Evolutionary conservation across 2,797 vertebrate species (phyloP).

Genomic region (Sebastes iracundus): DNA sequence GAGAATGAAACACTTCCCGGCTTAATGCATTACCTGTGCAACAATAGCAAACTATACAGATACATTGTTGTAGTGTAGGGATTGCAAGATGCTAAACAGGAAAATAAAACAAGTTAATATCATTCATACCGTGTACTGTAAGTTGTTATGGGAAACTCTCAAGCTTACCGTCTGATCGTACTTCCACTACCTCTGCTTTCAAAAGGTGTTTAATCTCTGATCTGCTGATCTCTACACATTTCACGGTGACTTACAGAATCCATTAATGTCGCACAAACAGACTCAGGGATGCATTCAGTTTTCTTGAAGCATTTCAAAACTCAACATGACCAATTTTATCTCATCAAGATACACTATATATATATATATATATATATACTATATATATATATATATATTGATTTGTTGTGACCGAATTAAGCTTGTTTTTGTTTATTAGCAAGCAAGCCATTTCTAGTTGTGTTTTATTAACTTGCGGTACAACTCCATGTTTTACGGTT

Average conservation of each 20-base stretch:
- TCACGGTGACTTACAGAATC: not conserved
- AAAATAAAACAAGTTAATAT: not conserved
- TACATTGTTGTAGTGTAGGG: not conserved
- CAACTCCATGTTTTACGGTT: no score
- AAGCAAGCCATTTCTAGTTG: no score
- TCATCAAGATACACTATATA: no score
- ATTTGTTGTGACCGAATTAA: no score
- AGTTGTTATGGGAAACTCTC: not conserved
- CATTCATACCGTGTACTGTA: not conserved
- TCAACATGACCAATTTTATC: not conserved
- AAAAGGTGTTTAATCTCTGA: not conserved
- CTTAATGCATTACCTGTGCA: not conserved
- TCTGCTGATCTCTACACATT: not conserved
- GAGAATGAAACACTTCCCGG: not conserved
- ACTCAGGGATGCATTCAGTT: not conserved
- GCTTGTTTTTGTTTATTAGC: no score
- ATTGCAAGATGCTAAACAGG: not conserved
- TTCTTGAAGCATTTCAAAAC: not conserved
- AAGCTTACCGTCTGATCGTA: not conserved
- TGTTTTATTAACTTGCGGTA: no score
- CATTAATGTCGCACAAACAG: not conserved
- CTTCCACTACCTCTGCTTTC: not conserved
- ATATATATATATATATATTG: no score
- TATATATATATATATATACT: no score
- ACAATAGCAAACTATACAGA: not conserved